These are phyloP conservation scores for Athripsodes cinereus DNA, from an alignment of 2,888 invertebrate species.

Conservation along the genomic window DNA sequence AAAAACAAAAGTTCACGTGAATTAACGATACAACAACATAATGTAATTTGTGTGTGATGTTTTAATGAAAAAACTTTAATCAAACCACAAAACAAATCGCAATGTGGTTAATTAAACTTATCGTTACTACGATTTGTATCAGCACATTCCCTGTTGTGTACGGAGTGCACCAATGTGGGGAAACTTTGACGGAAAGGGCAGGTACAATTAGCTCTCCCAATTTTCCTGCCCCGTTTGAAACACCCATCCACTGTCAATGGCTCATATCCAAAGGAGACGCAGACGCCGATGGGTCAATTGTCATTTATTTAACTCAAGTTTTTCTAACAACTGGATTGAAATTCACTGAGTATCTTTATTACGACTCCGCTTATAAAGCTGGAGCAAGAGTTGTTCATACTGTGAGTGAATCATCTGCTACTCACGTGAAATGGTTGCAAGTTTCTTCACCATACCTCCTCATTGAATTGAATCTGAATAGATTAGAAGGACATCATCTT, in stretches of 20 bases:
- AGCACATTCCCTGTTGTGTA: neutral
- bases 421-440: constrained; percentile 55
- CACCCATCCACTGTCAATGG: constrained; percentile 83
- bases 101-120: neutral
- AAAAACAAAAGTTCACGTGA: too few relatives aligned
- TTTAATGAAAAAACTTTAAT: too few relatives aligned
- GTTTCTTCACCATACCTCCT: constrained; percentile 69
- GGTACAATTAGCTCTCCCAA: constrained; percentile 78
- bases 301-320: constrained; percentile 82
- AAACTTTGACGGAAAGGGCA: constrained; percentile 54
- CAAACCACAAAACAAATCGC: neutral
- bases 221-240: constrained; percentile 74
- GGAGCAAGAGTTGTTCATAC: constrained; percentile 61
- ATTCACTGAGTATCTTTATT: constrained; percentile 71
- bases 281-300: constrained; percentile 68
- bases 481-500: constrained; percentile 74
- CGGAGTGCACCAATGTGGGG: constrained; percentile 50
- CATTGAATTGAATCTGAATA: constrained; percentile 66
- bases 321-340: constrained; percentile 74
- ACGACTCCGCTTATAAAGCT: constrained; percentile 61
- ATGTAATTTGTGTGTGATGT: too few relatives aligned
- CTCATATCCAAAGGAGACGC: constrained; percentile 63
- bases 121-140: neutral
- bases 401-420: constrained; percentile 69
- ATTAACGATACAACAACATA: too few relatives aligned